A percentile compares a stretch with the other conserved stretches of the same genome.
Conservation (phyloP, 2,888 invertebrate genomes). For the Teinopalpus imperialis region DNA sequence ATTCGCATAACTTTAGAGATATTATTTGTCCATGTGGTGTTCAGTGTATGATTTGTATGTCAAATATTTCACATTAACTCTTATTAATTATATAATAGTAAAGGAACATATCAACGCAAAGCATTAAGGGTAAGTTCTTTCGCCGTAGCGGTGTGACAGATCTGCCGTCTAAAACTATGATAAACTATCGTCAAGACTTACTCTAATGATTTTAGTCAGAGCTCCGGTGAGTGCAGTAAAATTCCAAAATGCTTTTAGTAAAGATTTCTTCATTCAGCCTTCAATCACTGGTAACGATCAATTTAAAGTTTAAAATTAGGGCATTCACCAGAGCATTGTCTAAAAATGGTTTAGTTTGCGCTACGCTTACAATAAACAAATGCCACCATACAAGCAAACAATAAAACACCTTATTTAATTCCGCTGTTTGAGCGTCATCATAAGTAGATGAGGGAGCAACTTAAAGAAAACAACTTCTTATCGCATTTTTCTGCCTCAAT, state of each 20-base stretch:
- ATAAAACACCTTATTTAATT: constrained; percentile 34
- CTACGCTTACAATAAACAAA: constrained; percentile 64
- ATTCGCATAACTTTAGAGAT: constrained; percentile 17
- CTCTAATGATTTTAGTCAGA: constrained; percentile 37
- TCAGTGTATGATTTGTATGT: background rate
- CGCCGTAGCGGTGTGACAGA: constrained; percentile 73
- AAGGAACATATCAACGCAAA: constrained; percentile 58
- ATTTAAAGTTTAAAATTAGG: no score
- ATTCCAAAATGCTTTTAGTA: constrained; percentile 1
- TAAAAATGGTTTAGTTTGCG: constrained; percentile 53
- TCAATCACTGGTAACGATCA: background rate
- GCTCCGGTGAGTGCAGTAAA: constrained; percentile 30
- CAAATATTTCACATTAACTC: background rate
- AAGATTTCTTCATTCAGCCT: no score
- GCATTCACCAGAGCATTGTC: constrained; percentile 40
- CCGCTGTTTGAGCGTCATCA: constrained; percentile 33
- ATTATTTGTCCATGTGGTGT: constrained; percentile 24
- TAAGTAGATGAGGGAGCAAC: constrained; percentile 58
- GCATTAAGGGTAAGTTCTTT: constrained; percentile 45
- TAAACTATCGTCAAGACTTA: constrained; percentile 69
- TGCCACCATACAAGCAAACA: constrained; percentile 34
- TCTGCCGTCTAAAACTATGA: constrained; percentile 69
- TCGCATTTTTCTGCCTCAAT: constrained; percentile 66
- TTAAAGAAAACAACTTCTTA: constrained; percentile 74
- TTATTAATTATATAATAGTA: constrained; percentile 25